phyloP scores from a whole-genome alignment of 2,888 invertebrate species.

The Ferrisia virgata region DNA sequence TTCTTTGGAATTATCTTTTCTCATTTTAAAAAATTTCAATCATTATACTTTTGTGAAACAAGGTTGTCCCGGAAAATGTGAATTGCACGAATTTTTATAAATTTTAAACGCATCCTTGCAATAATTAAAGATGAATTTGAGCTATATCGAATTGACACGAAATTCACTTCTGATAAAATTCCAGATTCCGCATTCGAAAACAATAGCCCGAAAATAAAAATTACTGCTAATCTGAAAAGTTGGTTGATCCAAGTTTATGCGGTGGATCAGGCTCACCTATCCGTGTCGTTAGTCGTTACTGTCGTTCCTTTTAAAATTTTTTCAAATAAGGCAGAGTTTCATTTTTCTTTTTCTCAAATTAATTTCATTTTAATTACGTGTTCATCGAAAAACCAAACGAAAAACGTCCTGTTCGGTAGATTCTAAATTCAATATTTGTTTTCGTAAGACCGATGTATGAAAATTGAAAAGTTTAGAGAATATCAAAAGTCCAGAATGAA shows the following conservation, averaged over 20 bases:
- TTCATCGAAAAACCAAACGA: no score
- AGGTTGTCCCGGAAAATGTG: neutral
- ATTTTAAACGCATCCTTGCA: neutral
- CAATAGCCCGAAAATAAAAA: neutral
- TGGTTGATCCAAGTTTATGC: neutral
- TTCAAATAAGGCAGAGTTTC: no score
- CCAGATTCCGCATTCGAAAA: neutral
- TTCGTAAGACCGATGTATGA: no score
- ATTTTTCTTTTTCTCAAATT: no score
- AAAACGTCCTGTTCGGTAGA: no score
- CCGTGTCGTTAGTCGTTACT: no score
- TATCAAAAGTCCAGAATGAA: no score
- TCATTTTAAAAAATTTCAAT: slow-evolving; percentile 50
- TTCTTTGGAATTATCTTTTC: slow-evolving; percentile 71
- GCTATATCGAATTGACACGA: neutral
- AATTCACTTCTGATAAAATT: neutral
- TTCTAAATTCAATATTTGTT: no score
- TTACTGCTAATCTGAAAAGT: neutral
- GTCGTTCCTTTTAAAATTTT: no score
- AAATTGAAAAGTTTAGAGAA: no score
- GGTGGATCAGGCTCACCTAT: neutral
- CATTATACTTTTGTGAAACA: slow-evolving; percentile 3
- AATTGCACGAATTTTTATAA: neutral
- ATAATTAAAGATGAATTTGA: no score
- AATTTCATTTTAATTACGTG: no score